These are phyloP conservation scores for Loriculus beryllinus DNA, from an alignment of 2,797 vertebrate genomes.

Conservation along the genomic window DNA sequence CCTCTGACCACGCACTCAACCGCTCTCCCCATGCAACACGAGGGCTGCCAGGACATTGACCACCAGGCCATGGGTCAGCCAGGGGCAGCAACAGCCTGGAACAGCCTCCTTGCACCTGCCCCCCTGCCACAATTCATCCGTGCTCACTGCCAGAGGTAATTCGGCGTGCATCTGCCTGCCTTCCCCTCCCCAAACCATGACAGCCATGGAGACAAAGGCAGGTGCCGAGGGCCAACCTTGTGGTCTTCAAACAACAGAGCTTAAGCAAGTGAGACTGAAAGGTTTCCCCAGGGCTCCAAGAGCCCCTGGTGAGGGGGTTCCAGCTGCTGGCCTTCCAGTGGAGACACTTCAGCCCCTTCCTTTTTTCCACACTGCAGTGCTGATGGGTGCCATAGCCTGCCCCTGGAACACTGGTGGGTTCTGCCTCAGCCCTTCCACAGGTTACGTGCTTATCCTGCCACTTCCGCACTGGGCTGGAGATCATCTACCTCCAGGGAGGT, in stretches of 20 bases:
- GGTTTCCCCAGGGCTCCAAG: not conserved
- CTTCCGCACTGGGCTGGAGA: not conserved
- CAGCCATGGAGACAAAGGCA: accelerated
- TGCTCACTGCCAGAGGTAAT: not conserved
- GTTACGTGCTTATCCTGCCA: accelerated
- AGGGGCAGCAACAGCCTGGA: not conserved
- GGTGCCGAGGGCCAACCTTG: not conserved
- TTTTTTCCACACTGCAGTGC: accelerated
- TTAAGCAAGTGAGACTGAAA: accelerated
- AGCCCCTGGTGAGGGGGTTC: accelerated
- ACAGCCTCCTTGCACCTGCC: not conserved
- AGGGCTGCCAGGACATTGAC: not conserved
- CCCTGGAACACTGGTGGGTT: too few species aligned
- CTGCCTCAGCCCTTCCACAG: not conserved
- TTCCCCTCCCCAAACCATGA: not conserved
- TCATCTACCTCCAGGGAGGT: not conserved
- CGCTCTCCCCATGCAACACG: not conserved
- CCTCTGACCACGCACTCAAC: not conserved
- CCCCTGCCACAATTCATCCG: not conserved
- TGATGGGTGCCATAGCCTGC: accelerated
- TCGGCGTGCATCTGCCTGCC: not conserved
- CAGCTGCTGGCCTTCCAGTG: not conserved
- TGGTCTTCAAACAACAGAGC: not conserved
- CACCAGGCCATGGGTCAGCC: not conserved
- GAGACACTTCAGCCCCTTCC: accelerated